Evolutionary conservation across 2,113 vertebrate genomes (phyloP), one percentile per base, ranked within the genome.

Genomic region (Pangasianodon hypophthalmus): DNA sequence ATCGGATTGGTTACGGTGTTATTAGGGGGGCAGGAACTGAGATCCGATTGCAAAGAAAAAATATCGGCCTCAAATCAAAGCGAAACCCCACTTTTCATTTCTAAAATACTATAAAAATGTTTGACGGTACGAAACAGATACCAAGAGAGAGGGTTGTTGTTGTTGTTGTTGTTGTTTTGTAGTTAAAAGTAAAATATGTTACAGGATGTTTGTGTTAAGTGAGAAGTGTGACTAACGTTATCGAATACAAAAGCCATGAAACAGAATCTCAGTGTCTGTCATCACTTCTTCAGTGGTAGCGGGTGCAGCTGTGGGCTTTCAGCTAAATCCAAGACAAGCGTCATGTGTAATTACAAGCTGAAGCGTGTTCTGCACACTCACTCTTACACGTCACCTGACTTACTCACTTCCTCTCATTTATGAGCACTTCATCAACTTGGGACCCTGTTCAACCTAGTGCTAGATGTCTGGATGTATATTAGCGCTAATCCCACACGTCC

Each of bases 351-450:
- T 86, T 54, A 52, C 85, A 41, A 54, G 67, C 48, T 73, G n/a
- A 6, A 37, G 29, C 85, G 19, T 24, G 19, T 73, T 73, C 18
- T 86, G 32, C 48, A 37, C 46, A 69, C 29, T 86, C 64, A 71
- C 64, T 52, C 26, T 21, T 14, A 10, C 62, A 54, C 82, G 2
- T 62, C 82, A 84, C 56, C 54, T 13, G 54, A 60, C 56, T 60
- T 62, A 44, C 54, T 84, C 82, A 84, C 82, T 60, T 84, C 82
- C 82, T 62, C 54, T 84, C 19, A 26, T 41, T 60, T 10, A 60
- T 13, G 3, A 60, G 19, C 19, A 11, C 0, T 24, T 37, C 2
- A 11, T 83, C 19, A 60, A 13, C 56, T 41, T 1, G 11, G n/a
- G n/a, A 32, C 80, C 8, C 3, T 56, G 52, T 83, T n/a, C 16